Conservation (phyloP, 2,113 vertebrate species). For the Agapornis roseicollis region DNA sequence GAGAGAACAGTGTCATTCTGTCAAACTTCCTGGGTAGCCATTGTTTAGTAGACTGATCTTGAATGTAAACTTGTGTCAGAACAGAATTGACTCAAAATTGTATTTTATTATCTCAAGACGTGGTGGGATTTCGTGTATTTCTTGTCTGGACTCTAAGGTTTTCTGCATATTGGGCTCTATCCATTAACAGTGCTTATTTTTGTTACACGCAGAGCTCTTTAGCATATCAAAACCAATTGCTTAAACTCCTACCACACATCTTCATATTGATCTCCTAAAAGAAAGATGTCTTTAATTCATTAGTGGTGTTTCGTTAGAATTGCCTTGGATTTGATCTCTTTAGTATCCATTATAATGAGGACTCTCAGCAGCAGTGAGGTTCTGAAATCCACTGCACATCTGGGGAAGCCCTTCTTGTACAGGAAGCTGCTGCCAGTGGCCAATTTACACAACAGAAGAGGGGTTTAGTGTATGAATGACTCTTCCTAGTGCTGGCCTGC, state of each 20-base stretch:
- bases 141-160: not conserved
- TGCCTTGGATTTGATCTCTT: constrained; percentile 47
- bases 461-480: constrained; percentile 44
- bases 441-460: constrained; percentile 56
- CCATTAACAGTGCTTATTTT: not conserved
- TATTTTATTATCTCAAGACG: not conserved
- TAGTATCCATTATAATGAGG: constrained; percentile 50
- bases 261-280: constrained; percentile 23
- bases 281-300: not conserved
- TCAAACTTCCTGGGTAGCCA: not conserved
- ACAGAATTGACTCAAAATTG: not conserved
- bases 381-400: constrained; percentile 42
- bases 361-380: not conserved
- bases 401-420: constrained; percentile 50
- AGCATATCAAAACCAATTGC: not conserved
- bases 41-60: not conserved
- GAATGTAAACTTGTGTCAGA: not conserved
- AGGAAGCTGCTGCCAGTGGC: constrained; percentile 56
- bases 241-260: not conserved
- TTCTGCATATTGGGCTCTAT: not conserved
- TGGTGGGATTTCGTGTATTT: not conserved
- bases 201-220: not conserved
- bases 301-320: constrained; percentile 28
- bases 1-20: not conserved
- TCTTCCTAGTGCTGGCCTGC: constrained; percentile 18